phyloP scores from a whole-genome alignment of 2,797 vertebrate species.

The Labroides dimidiatus region DNA sequence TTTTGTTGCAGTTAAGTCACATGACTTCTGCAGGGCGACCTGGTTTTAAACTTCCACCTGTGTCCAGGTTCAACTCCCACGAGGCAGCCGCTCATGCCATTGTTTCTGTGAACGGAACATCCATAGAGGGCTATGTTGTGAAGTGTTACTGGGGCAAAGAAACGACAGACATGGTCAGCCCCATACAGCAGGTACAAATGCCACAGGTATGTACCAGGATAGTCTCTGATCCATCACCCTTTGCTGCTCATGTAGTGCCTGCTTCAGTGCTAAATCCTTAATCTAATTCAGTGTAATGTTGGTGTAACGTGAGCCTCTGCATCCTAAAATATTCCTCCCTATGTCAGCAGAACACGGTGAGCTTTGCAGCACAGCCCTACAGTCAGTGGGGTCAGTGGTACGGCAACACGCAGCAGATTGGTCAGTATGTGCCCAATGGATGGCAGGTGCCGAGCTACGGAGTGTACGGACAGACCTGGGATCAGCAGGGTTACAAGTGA shows the following conservation, averaged over 20 bases:
- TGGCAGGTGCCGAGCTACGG: constrained; percentile 96
- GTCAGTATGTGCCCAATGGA: constrained; percentile 95
- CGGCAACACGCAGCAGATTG: constrained; percentile 92
- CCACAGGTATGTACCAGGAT: constrained; percentile 76
- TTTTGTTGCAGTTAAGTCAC: no score
- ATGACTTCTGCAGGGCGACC: not conserved
- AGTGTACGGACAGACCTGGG: constrained; percentile 95
- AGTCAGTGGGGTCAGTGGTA: constrained; percentile 98
- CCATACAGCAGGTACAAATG: constrained; percentile 91
- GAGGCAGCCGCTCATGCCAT: constrained; percentile 97
- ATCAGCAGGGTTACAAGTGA: constrained; percentile 96
- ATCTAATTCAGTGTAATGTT: not conserved
- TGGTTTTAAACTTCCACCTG: not conserved
- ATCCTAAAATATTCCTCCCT: constrained; percentile 37
- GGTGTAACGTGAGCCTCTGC: constrained; percentile 27
- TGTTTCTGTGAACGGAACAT: constrained; percentile 96
- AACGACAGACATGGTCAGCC: constrained; percentile 91
- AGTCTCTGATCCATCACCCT: not conserved
- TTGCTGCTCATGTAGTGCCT: not conserved
- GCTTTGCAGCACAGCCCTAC: constrained; percentile 92
- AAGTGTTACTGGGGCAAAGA: constrained; percentile 99
- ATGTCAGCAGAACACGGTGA: constrained; percentile 90
- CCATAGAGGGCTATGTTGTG: constrained; percentile 94
- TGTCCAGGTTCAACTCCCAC: constrained; percentile 90
- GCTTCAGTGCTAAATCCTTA: not conserved